Base-by-base conservation (phyloP, 2,888 invertebrate genomes). In the Opisthograptis luteolata region DNA sequence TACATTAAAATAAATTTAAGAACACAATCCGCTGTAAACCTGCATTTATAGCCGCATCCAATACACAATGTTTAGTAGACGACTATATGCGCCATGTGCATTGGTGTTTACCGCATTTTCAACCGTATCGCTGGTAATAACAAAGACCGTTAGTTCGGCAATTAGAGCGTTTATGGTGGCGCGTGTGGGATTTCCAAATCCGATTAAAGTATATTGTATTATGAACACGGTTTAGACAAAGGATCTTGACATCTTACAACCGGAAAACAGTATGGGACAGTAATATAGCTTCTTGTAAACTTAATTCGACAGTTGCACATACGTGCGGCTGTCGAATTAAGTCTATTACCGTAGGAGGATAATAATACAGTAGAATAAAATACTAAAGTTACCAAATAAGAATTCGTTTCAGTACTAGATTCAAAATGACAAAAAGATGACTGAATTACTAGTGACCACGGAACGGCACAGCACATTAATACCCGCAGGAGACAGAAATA, bases 221-320 rank as follows among this genome's bases (percentile, higher is more conserved):
- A 62, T 68, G 52, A 56, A 57, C 58, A 52, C 45, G 44, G 55
- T 56, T 46, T 46, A 76, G 70, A 78, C 79, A 79, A 79, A 78
- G 77, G 78, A 58, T 72, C 58, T 61, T 69, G 65, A 64, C 69
- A 69, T 72, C 73, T 48, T 46, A 48, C 14, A 43, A 20, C 9
- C 25, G 8, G 17, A 14, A 20, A 10, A 30, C 17, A 2, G 9
- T 31, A 24, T 12, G 27, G 7, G 22, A 17, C 31, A 22, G 34
- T 25, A 24, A 34, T 76, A 2, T 70, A 71, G 10, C 1, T 36
- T 25, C 12, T 15, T 4, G 3, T 7, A 9, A 9, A 36, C 12
- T 9, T 62, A 69, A 54, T 62, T 25, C 4, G 25, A 25, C 10
- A 2, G 1, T n/a, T 7, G 9, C n/a, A 24, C 9, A n/a, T n/a